Base-by-base conservation (phyloP, 2,113 vertebrate species). In the Odontesthes bonariensis region DNA sequence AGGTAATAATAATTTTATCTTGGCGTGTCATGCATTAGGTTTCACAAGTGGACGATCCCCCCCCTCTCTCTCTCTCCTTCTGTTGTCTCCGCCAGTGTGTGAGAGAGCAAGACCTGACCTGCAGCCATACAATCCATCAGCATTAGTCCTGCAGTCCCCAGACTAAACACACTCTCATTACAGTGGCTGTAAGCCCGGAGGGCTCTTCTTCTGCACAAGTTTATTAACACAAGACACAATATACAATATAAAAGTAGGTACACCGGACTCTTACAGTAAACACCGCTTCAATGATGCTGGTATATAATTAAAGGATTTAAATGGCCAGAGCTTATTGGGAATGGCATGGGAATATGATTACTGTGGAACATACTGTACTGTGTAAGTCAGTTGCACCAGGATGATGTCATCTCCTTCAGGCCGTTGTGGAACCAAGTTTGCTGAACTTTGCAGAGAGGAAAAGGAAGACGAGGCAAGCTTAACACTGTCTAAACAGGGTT, bases 101-200 rank as follows among this genome's bases (percentile, higher is more conserved):
- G 81, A 78, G 87, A 88, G 90, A 82, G 84, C 87, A 88, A 90
- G 89, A 92, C 87, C 89, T 93, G 91, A 94, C 90, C 92, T 89
- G 78, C 87, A 94, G 91, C 90, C 81, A 79, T 85, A 80, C 88
- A 88, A 94, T 94, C 92, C 89, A 93, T 95, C 94, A 95, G 91
- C 93, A 92, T 94, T 93, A 93, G 90, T 93, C 90, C 83, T 74
- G 73, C 80, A 49, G 85, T 88, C 86, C 92, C 86, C 85, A 95
- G 94, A 95, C 94, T 94, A 95, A 95, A 94, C 94, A 94, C 83
- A 86, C 86, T 92, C 93, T 94, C 93, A 93, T 94, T 95, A 93
- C 85, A 87, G 85, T 62, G 84, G 88, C 90, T 84, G 82, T 42
- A 54, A 79, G 73, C 90, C 92, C 52, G 57, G 51, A 78, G 90